Base-by-base conservation (phyloP, 2,888 invertebrate genomes). In the Empis livida region DNA sequence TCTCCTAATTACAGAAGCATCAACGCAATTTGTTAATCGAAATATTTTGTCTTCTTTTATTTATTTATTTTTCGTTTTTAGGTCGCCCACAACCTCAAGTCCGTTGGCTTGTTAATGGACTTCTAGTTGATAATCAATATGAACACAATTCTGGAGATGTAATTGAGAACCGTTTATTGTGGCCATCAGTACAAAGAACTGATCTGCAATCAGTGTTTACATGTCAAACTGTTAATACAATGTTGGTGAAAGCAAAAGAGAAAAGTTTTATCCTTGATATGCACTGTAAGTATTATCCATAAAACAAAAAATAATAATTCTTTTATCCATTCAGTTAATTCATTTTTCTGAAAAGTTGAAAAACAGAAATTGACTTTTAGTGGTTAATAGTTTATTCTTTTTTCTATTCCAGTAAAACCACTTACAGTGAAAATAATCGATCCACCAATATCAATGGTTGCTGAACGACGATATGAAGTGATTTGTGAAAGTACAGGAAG, bases 141-240 rank as follows among this genome's bases (percentile, higher is more conserved):
- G 87, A 88, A 61, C 84, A 85, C 69, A 85, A 84, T 66, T 83
- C 84, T 10, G 87, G 86, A 16, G 87, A 88, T 69, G 86, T 88
- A 44, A 89, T 88, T 59, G 89, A 89, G 70, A 89, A 89, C 72
- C 76, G 84, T 58, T 76, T 83, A 55, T 73, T 79, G 46, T 80
- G 87, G 80, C 81, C 81, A 43, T 77, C 82, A 42, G 78, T 89
- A 54, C 75, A 80, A 48, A 75, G 91, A 49, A 79, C 82, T 23
- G 86, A 90, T 73, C 78, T 90, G 59, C 86, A 89, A 57, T 82
- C 87, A 16, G 81, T 87, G 55, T 89, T 89, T 72, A 89, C 87
- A 48, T 92, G 91, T 64, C 86, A 88, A 66, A 89, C 91, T 20
- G 75, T 82, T 61, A 92, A 92, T 72, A 90, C 89, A 47, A 79